phyloP scores from a whole-genome alignment of 23 tunicate species.

The Phallusia fumigata region DNA sequence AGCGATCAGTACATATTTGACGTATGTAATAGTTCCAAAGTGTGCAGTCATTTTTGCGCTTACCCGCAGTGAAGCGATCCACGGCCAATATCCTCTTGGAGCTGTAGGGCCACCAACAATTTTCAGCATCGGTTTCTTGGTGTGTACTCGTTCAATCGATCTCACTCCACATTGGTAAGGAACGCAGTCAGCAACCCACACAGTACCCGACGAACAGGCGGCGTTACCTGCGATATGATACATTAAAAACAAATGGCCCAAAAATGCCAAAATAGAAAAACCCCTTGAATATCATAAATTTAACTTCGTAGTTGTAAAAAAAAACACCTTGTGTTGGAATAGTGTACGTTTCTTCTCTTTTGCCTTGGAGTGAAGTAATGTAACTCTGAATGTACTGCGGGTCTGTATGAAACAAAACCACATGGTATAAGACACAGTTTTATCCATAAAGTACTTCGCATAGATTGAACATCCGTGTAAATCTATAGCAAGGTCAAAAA shows the following conservation, averaged over 20 bases:
- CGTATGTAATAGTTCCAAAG: too few species aligned
- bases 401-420: neutral
- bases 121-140: constrained; percentile 25
- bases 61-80: constrained; percentile 87
- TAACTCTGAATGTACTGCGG: constrained; percentile 11
- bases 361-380: neutral
- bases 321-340: neutral
- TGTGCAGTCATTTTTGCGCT: neutral
- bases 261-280: too few species aligned
- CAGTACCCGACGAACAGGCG: constrained; percentile 28
- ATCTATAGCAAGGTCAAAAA: too few species aligned
- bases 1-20: too few species aligned
- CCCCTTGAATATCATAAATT: too few species aligned
- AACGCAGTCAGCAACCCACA: constrained; percentile 64
- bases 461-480: too few species aligned
- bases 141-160: constrained; percentile 4
- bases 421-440: neutral
- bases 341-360: neutral
- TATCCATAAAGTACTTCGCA: too few species aligned
- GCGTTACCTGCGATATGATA: neutral
- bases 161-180: constrained; percentile 82
- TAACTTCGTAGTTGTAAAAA: too few species aligned
- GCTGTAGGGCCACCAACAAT: constrained; percentile 64
- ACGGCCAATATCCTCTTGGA: constrained; percentile 64
- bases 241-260: too few species aligned